These are phyloP conservation scores for Fundulus diaphanus DNA, from an alignment of 2,797 vertebrate species.

Conservation along the genomic window DNA sequence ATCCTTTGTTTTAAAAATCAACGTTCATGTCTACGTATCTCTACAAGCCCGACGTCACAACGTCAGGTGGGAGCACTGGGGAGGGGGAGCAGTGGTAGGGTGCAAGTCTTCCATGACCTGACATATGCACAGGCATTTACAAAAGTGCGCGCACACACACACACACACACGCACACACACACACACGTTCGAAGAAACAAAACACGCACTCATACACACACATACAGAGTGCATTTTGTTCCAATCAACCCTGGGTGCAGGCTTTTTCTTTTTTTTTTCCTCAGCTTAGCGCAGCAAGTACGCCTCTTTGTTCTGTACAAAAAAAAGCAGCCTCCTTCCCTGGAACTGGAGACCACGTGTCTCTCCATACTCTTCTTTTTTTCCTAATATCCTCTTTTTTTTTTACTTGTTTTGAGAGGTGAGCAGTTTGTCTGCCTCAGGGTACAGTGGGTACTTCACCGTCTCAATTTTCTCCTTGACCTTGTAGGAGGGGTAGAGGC, in stretches of 20 bases:
- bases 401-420: slow-evolving; percentile 75
- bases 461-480: slow-evolving; percentile 97
- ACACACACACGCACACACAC: slow-evolving; percentile 24
- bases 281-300: slow-evolving; percentile 51
- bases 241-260: slow-evolving; percentile 60
- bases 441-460: slow-evolving; percentile 96
- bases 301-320: slow-evolving; percentile 70
- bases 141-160: slow-evolving; percentile 41
- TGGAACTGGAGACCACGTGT: slow-evolving; percentile 63
- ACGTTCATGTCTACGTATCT: slow-evolving; percentile 68
- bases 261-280: slow-evolving; percentile 59
- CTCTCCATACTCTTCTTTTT: slow-evolving; percentile 37
- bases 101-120: slow-evolving; percentile 65
- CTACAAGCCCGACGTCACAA: slow-evolving; percentile 56
- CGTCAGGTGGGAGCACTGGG: slow-evolving; percentile 31
- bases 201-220: slow-evolving; percentile 27
- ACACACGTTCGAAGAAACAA: slow-evolving; percentile 13
- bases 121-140: slow-evolving; percentile 54
- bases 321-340: slow-evolving; percentile 68
- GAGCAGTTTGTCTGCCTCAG: slow-evolving; percentile 92
- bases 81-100: slow-evolving; percentile 49
- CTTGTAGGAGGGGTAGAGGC: slow-evolving; percentile 98
- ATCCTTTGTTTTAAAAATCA: slow-evolving; percentile 68
- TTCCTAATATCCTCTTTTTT: slow-evolving; percentile 36
- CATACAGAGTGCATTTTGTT: slow-evolving; percentile 66